These are phyloP conservation scores for Drosophila melanica DNA, from an alignment of 1,140 invertebrate species.

Conservation along the genomic window DNA sequence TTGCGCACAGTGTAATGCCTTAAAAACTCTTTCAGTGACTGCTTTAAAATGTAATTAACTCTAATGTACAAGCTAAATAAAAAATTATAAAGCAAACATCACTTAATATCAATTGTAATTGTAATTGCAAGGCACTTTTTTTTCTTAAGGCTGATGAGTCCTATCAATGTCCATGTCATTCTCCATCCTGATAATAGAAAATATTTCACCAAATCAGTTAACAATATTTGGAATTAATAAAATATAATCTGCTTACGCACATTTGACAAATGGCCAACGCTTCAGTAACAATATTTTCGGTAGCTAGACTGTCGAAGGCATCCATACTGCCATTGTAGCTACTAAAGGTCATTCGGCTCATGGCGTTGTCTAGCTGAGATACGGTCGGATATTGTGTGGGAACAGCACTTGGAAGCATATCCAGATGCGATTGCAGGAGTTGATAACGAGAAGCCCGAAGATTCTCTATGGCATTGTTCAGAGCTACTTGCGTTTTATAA, in stretches of 20 bases:
- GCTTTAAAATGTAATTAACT: neutral
- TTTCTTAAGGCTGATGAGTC: neutral
- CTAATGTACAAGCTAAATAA: neutral
- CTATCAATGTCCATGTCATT: slow-evolving; percentile 42
- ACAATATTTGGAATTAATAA: neutral
- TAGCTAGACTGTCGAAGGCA: slow-evolving; percentile 39
- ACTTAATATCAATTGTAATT: slow-evolving; percentile 21
- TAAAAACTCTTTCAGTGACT: neutral
- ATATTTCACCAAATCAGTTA: neutral
- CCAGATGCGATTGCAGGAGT: slow-evolving; percentile 29
- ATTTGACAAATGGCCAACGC: slow-evolving; percentile 29
- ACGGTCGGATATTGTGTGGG: neutral
- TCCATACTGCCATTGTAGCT: neutral
- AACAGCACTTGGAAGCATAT: neutral
- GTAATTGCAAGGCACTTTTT: neutral
- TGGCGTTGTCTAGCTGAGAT: slow-evolving; percentile 35
- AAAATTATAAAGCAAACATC: neutral
- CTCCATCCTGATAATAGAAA: slow-evolving; percentile 39
- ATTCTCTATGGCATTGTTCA: neutral
- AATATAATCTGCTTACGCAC: slow-evolving; percentile 29
- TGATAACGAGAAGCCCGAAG: neutral
- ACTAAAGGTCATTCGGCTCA: slow-evolving; percentile 39
- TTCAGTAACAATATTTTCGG: slow-evolving; percentile 29
- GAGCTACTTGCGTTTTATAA: neutral
- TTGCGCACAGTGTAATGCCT: neutral